phyloP scores from a whole-genome alignment of 2,888 invertebrate species.

The Erebia epiphron region DNA sequence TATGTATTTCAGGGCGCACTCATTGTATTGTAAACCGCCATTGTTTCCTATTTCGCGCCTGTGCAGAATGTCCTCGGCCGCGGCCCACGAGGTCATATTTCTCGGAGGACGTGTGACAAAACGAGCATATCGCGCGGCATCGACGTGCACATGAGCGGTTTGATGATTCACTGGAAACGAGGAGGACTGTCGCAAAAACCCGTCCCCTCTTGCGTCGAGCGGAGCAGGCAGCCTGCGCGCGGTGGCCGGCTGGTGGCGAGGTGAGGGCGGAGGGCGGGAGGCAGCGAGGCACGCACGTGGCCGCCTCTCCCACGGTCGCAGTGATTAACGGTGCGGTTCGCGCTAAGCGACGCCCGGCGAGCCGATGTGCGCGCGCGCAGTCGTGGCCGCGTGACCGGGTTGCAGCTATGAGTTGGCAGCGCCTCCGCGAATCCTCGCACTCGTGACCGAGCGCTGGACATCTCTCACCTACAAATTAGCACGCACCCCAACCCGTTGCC shows the following conservation, averaged over 20 bases:
- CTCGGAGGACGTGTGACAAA: constrained; percentile 33
- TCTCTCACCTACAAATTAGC: not conserved
- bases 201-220: not conserved
- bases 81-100: constrained; percentile 29
- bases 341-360: constrained; percentile 48
- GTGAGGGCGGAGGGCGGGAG: not conserved
- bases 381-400: constrained; percentile 14
- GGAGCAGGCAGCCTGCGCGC: not conserved
- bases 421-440: not conserved
- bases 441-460: not conserved
- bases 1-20: constrained; percentile 73
- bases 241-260: not conserved
- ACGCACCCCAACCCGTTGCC: not conserved
- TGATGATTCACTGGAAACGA: not conserved
- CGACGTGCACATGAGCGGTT: not conserved
- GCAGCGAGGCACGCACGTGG: constrained; percentile 5
- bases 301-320: constrained; percentile 65
- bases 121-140: not conserved
- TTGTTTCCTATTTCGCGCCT: constrained; percentile 79
- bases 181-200: not conserved
- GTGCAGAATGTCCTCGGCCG: constrained; percentile 49
- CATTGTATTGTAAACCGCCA: constrained; percentile 80
- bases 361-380: constrained; percentile 6
- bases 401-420: not conserved
- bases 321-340: constrained; percentile 68